A percentile compares a stretch with the other conserved stretches of the same genome.
Evolutionary conservation across 2,797 vertebrate species (phyloP).

Genomic region (Typhlichthys eigenmanni): DNA sequence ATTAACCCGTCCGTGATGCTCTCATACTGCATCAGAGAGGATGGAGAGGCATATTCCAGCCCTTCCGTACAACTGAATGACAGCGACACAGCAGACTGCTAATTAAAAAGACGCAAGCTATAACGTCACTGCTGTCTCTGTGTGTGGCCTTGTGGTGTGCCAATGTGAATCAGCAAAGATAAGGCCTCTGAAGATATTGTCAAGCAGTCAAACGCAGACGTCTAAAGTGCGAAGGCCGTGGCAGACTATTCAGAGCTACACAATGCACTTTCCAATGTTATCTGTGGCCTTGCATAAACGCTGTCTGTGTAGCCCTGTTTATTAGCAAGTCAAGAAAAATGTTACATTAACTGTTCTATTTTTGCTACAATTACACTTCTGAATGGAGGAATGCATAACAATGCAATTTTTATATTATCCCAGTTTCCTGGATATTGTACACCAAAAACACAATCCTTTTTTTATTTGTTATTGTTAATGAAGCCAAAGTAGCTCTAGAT

Average conservation of each 20-base stretch:
- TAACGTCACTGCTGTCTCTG: slow-evolving; percentile 18
- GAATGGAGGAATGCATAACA: too few species aligned
- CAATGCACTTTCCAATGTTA: slow-evolving; percentile 15
- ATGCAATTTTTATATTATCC: too few species aligned
- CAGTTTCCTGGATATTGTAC: too few species aligned
- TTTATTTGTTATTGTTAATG: too few species aligned
- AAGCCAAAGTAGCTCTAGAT: too few species aligned
- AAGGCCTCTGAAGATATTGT: slow-evolving; percentile 11
- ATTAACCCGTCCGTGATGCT: slow-evolving; percentile 39
- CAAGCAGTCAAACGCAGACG: slow-evolving; percentile 12
- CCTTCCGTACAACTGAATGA: slow-evolving; percentile 44
- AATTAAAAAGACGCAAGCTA: slow-evolving; percentile 44
- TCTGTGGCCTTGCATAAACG: slow-evolving; percentile 4
- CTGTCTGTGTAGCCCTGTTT: slow-evolving; percentile 3
- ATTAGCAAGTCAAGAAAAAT: too few species aligned
- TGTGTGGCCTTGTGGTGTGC: slow-evolving; percentile 22
- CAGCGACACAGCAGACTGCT: slow-evolving; percentile 43
- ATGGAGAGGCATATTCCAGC: slow-evolving; percentile 19
- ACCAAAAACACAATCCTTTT: too few species aligned
- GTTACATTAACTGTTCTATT: too few species aligned
- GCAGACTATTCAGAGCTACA: slow-evolving; percentile 10
- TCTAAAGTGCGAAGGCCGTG: not conserved
- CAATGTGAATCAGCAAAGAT: slow-evolving; percentile 29
- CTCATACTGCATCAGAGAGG: slow-evolving; percentile 21
- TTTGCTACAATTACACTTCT: too few species aligned